These are phyloP conservation scores for Adelges cooleyi DNA, from an alignment of 1,140 invertebrate species.

Conservation along the genomic window DNA sequence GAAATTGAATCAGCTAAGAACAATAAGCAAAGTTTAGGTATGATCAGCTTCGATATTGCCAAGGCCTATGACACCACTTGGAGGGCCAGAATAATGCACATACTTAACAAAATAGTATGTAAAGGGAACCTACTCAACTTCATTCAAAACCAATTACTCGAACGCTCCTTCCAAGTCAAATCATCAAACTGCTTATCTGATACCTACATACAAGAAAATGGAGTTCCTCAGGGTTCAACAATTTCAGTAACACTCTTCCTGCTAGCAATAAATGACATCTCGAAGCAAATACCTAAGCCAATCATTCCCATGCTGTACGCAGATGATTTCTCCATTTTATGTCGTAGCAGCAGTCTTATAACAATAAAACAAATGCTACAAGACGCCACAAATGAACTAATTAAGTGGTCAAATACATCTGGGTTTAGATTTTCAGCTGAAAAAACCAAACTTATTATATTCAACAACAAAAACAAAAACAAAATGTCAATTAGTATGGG, in stretches of 20 bases:
- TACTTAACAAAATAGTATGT: not conserved
- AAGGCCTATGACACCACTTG: not conserved
- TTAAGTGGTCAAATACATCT: not conserved
- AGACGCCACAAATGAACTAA: not conserved
- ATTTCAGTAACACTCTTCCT: not conserved
- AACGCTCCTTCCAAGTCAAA: not conserved
- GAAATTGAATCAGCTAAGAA: not conserved
- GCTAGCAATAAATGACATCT: conserved; percentile 9
- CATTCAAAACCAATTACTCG: not conserved
- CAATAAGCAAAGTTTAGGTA: not conserved
- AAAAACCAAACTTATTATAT: too few species aligned
- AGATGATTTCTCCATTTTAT: not conserved
- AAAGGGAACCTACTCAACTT: not conserved
- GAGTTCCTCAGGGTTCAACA: conserved; percentile 8
- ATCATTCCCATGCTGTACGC: not conserved
- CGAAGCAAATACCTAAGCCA: not conserved
- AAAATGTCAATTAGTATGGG: not conserved
- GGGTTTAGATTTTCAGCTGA: too few species aligned
- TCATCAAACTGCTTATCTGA: not conserved
- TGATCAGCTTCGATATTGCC: not conserved
- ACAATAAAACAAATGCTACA: not conserved
- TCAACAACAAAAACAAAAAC: not conserved
- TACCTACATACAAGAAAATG: not conserved
- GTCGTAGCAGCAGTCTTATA: not conserved
- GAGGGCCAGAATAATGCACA: not conserved